Conservation (phyloP, 2,113 vertebrate species). For the Clarias macrocephalus region DNA sequence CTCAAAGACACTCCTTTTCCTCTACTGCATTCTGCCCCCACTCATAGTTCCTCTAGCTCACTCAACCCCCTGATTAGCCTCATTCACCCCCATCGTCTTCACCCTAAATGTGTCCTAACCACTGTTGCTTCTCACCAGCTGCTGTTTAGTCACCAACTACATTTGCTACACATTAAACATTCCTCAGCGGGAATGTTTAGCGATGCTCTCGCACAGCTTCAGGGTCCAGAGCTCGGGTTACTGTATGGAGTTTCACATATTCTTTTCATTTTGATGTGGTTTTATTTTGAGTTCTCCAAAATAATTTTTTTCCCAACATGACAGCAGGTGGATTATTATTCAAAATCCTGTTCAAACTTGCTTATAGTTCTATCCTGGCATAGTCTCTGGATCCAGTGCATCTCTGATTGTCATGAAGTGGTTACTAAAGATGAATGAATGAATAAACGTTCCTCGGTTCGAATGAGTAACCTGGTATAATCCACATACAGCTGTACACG, state of each 20-base stretch:
- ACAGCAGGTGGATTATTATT: not conserved
- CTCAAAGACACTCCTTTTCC: constrained; percentile 50
- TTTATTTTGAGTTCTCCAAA: not conserved
- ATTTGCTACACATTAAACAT: constrained; percentile 29
- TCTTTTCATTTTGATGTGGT: not conserved
- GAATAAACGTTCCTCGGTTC: not conserved
- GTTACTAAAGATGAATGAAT: not conserved
- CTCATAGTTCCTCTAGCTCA: constrained; percentile 9
- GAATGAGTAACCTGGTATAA: not conserved
- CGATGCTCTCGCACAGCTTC: not conserved
- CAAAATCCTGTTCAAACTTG: not conserved
- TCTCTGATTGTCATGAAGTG: not conserved
- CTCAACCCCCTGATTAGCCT: constrained; percentile 37
- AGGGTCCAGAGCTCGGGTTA: not conserved
- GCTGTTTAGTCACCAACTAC: constrained; percentile 15
- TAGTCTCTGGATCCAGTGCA: not conserved
- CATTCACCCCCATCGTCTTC: constrained; percentile 26
- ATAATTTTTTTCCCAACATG: too few relatives aligned
- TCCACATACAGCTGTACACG: not conserved
- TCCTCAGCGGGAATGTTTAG: constrained; percentile 8
- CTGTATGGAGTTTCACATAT: not conserved
- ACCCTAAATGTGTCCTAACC: constrained; percentile 30
- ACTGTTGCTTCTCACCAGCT: constrained; percentile 24
- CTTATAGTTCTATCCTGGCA: not conserved
- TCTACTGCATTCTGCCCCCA: constrained; percentile 42